Conservation (phyloP, 2,113 vertebrate genomes). For the Eulemur macaco region DNA sequence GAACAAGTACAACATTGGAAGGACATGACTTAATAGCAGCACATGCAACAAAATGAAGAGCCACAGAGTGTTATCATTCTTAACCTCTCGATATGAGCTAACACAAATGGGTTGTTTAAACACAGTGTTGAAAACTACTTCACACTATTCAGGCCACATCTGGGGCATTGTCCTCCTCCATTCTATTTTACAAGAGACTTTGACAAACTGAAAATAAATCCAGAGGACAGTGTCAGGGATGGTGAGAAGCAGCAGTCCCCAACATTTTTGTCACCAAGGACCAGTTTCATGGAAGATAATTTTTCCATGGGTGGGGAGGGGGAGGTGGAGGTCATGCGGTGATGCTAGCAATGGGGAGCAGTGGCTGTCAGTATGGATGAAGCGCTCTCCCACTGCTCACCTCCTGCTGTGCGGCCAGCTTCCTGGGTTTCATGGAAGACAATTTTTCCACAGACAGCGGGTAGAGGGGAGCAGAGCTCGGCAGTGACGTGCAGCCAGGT, state of each 20-base stretch:
- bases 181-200: background rate
- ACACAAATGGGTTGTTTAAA: background rate
- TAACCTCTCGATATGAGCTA: background rate
- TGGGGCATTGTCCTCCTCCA: background rate
- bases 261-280: no score
- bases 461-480: no score
- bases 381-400: no score
- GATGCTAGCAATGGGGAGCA: no score
- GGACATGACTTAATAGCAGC: background rate
- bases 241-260: background rate
- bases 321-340: no score
- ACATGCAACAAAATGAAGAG: background rate
- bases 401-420: no score
- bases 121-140: background rate
- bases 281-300: no score
- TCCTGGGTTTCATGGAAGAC: no score
- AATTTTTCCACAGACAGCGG: no score
- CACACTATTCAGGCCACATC: background rate
- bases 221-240: background rate
- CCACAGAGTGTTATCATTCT: background rate
- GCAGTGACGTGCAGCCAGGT: no score
- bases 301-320: no score
- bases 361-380: no score
- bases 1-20: background rate
- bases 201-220: slow-evolving; percentile 24